Evolutionary conservation across 2,113 vertebrate genomes (phyloP).

Genomic region (Setophaga coronata): DNA sequence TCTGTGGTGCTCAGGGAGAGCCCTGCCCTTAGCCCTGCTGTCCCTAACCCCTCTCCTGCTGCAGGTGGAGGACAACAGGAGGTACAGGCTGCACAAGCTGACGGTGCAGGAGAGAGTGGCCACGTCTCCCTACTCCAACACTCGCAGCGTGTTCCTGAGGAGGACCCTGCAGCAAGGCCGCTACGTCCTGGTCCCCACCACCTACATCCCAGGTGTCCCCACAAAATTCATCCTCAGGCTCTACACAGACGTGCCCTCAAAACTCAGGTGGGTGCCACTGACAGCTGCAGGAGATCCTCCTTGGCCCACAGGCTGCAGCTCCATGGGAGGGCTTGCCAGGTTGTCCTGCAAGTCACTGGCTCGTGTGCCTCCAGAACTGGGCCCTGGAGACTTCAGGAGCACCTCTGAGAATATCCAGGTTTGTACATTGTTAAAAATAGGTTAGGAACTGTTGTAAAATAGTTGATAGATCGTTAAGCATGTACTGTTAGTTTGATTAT

Average conservation of each 20-base stretch:
- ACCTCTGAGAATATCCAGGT: background rate
- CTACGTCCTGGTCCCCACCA: conserved; percentile 88
- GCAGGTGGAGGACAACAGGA: conserved; percentile 92
- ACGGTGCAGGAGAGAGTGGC: conserved; percentile 79
- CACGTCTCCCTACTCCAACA: conserved; percentile 85
- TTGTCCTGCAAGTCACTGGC: background rate
- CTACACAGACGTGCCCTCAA: conserved; percentile 83
- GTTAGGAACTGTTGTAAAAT: too few species aligned
- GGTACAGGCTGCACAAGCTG: conserved; percentile 86
- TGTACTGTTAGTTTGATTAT: too few species aligned
- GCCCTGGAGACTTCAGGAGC: background rate
- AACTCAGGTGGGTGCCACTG: conserved; percentile 78
- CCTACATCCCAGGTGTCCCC: conserved; percentile 74
- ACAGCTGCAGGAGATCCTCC: background rate
- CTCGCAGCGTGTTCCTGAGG: conserved; percentile 84
- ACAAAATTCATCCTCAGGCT: conserved; percentile 86
- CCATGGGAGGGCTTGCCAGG: background rate
- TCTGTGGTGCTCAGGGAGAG: background rate
- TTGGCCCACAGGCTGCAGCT: background rate
- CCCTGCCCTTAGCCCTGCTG: background rate
- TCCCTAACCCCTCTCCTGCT: background rate
- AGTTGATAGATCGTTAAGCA: too few species aligned
- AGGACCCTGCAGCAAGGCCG: conserved; percentile 79
- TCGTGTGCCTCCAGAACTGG: background rate
- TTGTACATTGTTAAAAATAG: background rate